Conservation (phyloP, 2,113 vertebrate species). For the Oncorhynchus gorbuscha region DNA sequence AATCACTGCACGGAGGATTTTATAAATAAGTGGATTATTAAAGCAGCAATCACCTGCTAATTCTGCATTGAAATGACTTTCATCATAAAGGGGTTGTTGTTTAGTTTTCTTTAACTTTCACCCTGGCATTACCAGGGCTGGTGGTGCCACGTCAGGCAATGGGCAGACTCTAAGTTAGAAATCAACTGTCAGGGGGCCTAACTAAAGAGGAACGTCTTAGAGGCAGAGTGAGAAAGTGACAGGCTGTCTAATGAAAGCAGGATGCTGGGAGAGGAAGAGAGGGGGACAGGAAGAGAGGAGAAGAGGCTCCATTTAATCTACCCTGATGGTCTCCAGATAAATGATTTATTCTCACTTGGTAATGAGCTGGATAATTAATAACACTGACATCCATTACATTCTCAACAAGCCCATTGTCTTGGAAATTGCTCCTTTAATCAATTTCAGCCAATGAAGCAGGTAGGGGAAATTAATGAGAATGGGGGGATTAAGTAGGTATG, state of each 20-base stretch:
- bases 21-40: slow-evolving; percentile 42
- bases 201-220: slow-evolving; percentile 32
- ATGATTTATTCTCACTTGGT: slow-evolving; percentile 71
- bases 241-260: slow-evolving; percentile 45
- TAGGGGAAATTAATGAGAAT: no score
- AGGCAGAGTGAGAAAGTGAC: slow-evolving; percentile 18
- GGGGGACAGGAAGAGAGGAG: no score
- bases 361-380: slow-evolving; percentile 75
- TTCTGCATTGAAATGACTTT: slow-evolving; percentile 27
- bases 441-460: slow-evolving; percentile 26
- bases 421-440: slow-evolving; percentile 42
- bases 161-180: slow-evolving; percentile 11
- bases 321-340: slow-evolving; percentile 64
- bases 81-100: slow-evolving; percentile 1
- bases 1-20: slow-evolving; percentile 35
- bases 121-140: slow-evolving; percentile 14
- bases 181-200: slow-evolving; percentile 25
- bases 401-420: slow-evolving; percentile 60
- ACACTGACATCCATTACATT: slow-evolving; percentile 71
- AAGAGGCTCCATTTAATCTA: slow-evolving; percentile 65
- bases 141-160: no score
- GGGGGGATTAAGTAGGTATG: no score
- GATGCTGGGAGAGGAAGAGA: slow-evolving; percentile 31
- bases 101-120: slow-evolving; percentile 4
- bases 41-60: slow-evolving; percentile 36